Evolutionary conservation across 2,113 vertebrate genomes (phyloP).

Genomic region (Tragulus kanchil): DNA sequence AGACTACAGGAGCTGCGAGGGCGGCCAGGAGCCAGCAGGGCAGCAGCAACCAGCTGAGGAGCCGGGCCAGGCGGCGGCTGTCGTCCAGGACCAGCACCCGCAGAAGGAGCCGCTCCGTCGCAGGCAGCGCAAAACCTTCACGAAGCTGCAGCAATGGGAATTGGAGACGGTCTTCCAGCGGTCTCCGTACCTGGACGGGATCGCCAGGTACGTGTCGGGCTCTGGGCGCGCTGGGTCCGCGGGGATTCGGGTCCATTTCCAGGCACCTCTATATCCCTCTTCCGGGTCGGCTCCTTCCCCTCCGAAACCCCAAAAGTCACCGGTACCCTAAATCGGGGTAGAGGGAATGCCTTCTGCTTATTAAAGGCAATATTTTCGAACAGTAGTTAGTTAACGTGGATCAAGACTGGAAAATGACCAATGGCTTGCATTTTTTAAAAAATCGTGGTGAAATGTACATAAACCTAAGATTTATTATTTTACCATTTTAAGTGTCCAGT

Average conservation of each 20-base stretch:
- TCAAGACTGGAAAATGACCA: background rate
- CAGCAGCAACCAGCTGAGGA: background rate
- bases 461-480: background rate
- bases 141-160: constrained; percentile 83
- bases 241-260: background rate
- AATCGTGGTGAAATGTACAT: background rate
- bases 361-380: background rate
- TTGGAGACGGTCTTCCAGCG: constrained; percentile 85
- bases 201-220: constrained; percentile 81
- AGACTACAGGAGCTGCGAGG: background rate
- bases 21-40: background rate
- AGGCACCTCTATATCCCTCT: background rate
- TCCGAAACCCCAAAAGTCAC: background rate
- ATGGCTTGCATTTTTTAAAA: background rate
- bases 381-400: background rate
- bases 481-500: background rate
- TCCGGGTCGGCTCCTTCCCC: background rate
- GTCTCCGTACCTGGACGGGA: constrained; percentile 85
- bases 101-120: constrained; percentile 74
- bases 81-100: rapidly evolving
- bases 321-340: background rate
- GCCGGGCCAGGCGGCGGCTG: background rate
- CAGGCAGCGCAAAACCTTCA: constrained; percentile 83
- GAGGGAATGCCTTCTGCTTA: background rate
- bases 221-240: background rate